Percentiles rank a stretch among this genome's conserved stretches.
phyloP scores from a whole-genome alignment of 1,140 invertebrate species.

The Lepidurus apus region DNA sequence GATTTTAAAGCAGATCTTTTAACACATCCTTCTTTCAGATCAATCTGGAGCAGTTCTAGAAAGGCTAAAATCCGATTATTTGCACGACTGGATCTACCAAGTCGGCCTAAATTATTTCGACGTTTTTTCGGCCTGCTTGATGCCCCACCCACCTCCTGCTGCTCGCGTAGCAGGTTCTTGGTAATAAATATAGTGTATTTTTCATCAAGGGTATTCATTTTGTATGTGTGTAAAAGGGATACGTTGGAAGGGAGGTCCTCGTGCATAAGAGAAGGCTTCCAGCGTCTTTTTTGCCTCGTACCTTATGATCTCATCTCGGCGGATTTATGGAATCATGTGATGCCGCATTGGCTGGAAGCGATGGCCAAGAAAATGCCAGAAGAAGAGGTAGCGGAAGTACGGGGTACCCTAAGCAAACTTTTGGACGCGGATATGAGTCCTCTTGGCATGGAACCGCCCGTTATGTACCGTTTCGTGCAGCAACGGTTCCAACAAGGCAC shows the following conservation, averaged over 20 bases:
- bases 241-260: constrained; percentile 79
- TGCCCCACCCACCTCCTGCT: constrained; percentile 82
- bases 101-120: constrained; percentile 80
- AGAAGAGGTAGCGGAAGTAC: constrained; percentile 83
- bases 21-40: constrained; percentile 48
- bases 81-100: constrained; percentile 83
- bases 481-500: constrained; percentile 76
- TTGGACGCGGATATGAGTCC: constrained; percentile 94
- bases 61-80: constrained; percentile 86
- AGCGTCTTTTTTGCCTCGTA: constrained; percentile 87
- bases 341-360: constrained; percentile 98
- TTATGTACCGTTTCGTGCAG: constrained; percentile 92
- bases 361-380: constrained; percentile 91
- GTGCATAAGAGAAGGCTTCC: constrained; percentile 91
- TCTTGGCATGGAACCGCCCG: constrained; percentile 83
- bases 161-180: constrained; percentile 89
- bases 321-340: constrained; percentile 94
- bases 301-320: constrained; percentile 95
- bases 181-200: constrained; percentile 48
- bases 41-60: constrained; percentile 80
- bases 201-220: constrained; percentile 4
- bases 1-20: constrained; percentile 20
- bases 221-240: constrained; percentile 56
- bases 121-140: constrained; percentile 75
- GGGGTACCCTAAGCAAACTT: constrained; percentile 91